phyloP scores from a whole-genome alignment of 2,113 vertebrate genomes.

The Oreochromis niloticus region DNA sequence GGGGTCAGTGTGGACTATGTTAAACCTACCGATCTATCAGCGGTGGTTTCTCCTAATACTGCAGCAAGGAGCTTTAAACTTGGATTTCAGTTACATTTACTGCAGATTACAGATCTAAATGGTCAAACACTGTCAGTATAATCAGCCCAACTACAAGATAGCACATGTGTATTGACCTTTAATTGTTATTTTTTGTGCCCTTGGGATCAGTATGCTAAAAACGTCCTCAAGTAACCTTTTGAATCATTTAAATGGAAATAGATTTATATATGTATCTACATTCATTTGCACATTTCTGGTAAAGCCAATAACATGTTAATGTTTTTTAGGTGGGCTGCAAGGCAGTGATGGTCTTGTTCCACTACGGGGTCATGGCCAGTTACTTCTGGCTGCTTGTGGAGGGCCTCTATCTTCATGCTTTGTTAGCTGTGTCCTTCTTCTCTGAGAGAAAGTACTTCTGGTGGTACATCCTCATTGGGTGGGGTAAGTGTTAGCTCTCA shows the following conservation, averaged over 20 bases:
- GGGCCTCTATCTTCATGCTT: constrained; percentile 89
- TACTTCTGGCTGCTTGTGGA: constrained; percentile 95
- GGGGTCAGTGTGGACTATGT: background rate
- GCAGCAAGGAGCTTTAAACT: background rate
- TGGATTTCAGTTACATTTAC: background rate
- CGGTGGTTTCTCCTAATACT: background rate
- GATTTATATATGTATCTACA: background rate
- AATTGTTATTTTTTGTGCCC: background rate
- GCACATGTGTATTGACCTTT: background rate
- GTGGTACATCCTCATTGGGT: constrained; percentile 88
- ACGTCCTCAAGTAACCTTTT: background rate
- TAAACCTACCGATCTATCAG: background rate
- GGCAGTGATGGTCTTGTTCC: constrained; percentile 88
- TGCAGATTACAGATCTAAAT: background rate
- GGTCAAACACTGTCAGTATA: background rate
- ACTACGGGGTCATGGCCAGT: constrained; percentile 92
- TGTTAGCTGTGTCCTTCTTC: constrained; percentile 92
- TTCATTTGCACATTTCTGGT: background rate
- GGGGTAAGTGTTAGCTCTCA: constrained; percentile 78
- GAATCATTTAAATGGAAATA: background rate
- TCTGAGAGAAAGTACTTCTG: constrained; percentile 89
- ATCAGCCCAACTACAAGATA: background rate
- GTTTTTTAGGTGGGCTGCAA: constrained; percentile 82
- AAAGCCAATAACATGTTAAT: background rate
- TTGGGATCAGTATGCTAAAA: background rate